These are phyloP conservation scores for Lindbergichthys nudifrons DNA, from an alignment of 2,797 vertebrate genomes.

Conservation along the genomic window DNA sequence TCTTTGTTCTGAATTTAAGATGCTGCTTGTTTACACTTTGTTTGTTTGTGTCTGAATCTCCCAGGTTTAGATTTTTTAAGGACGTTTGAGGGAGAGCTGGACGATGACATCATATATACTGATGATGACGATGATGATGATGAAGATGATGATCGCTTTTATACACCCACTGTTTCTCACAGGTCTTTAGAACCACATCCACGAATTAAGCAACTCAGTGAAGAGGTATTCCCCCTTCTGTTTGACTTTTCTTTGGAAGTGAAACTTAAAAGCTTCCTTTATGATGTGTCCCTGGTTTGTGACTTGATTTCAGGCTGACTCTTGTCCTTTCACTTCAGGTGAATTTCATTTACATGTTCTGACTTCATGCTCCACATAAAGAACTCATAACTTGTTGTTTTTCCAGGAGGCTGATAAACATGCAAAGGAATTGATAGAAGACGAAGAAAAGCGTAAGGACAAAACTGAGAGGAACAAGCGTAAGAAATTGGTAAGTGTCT, in stretches of 20 bases:
- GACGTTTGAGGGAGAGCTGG: slow-evolving; percentile 10
- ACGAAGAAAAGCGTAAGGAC: slow-evolving; percentile 74
- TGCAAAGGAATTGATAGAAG: slow-evolving; percentile 72
- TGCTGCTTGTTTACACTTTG: neutral
- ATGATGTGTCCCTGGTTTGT: neutral
- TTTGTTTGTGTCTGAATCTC: neutral
- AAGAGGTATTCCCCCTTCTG: slow-evolving; percentile 60
- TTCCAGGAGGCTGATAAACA: slow-evolving; percentile 79
- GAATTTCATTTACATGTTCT: neutral
- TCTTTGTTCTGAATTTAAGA: too few species aligned
- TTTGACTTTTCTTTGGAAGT: slow-evolving; percentile 8
- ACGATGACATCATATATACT: slow-evolving; percentile 54
- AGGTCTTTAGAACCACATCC: slow-evolving; percentile 65
- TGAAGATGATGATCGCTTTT: slow-evolving; percentile 7
- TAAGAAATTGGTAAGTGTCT: slow-evolving; percentile 80
- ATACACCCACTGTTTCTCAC: neutral
- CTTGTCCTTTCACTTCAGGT: neutral
- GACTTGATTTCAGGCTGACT: neutral
- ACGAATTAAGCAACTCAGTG: slow-evolving; percentile 65
- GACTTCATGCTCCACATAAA: too few species aligned
- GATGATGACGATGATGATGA: slow-evolving; percentile 44
- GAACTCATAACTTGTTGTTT: too few species aligned
- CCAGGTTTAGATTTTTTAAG: slow-evolving; percentile 55
- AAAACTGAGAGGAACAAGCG: slow-evolving; percentile 80
- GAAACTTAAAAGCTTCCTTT: neutral